These are phyloP conservation scores for Lanius collurio DNA, from an alignment of 2,113 vertebrate genomes.

Conservation along the genomic window DNA sequence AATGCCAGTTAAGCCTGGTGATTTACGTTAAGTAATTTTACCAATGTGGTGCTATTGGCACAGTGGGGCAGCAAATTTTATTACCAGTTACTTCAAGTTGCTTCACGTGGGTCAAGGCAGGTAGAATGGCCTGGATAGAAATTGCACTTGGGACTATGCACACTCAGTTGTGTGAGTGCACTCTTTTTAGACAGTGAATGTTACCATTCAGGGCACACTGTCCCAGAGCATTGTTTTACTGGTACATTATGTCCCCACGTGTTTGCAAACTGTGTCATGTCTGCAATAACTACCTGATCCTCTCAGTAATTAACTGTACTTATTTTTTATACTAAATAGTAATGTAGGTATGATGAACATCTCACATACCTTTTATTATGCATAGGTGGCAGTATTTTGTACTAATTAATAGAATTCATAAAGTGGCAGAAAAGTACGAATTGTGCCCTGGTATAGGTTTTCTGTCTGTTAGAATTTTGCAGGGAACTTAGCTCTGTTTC, in stretches of 20 bases:
- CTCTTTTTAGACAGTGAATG: neutral
- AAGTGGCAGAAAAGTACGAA: neutral
- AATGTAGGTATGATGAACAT: neutral
- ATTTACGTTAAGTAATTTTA: neutral
- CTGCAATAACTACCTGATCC: neutral
- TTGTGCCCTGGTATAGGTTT: neutral
- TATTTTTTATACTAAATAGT: neutral
- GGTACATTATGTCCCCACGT: neutral
- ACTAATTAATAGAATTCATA: neutral
- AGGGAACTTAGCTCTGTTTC: neutral
- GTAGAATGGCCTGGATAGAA: neutral
- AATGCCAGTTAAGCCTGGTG: neutral
- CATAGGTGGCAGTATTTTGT: neutral
- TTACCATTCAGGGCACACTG: neutral
- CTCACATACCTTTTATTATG: neutral
- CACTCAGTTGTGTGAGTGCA: neutral
- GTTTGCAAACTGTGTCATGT: neutral
- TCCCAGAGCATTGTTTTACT: neutral
- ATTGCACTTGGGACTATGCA: neutral
- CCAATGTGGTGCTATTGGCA: neutral
- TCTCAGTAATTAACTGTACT: neutral
- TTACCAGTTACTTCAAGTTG: neutral
- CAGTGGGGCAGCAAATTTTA: neutral
- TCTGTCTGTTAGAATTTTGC: neutral
- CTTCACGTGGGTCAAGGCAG: neutral